A percentile compares a stretch with the other conserved stretches of the same genome.
phyloP scores from a whole-genome alignment of 1,140 invertebrate species.

The Spodoptera litura region DNA sequence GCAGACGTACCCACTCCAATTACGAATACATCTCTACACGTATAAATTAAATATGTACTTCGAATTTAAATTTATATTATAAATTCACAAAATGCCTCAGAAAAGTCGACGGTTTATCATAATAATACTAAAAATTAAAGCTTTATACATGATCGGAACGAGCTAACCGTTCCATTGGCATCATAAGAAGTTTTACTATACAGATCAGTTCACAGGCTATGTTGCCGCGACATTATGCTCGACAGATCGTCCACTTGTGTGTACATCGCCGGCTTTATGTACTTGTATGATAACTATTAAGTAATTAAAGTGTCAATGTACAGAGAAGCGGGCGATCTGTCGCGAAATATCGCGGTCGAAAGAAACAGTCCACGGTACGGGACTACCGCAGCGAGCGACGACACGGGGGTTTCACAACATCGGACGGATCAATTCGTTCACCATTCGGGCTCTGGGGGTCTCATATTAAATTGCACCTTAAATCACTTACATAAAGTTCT shows the following conservation, averaged over 20 bases:
- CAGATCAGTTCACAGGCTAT: conserved; percentile 66
- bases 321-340: neutral
- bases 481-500: conserved; percentile 18
- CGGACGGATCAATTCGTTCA: conserved; percentile 83
- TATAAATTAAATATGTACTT: conserved; percentile 8
- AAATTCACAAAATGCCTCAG: conserved; percentile 15
- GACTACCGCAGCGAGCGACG: conserved; percentile 55
- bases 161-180: conserved; percentile 45
- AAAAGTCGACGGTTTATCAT: neutral
- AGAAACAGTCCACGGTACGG: conserved; percentile 37
- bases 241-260: conserved; percentile 1
- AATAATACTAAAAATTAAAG: conserved; percentile 47
- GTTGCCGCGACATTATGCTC: neutral
- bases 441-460: conserved; percentile 53
- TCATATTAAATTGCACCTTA: conserved; percentile 43
- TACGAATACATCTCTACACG: conserved; percentile 1
- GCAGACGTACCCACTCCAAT: conserved; percentile 10
- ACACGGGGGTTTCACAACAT: conserved; percentile 73
- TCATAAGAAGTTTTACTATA: conserved; percentile 49
- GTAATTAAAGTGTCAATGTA: conserved; percentile 18
- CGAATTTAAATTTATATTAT: conserved; percentile 6
- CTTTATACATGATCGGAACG: conserved; percentile 34
- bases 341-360: conserved; percentile 4
- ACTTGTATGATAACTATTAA: neutral
- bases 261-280: conserved; percentile 2